A percentile compares a stretch with the other conserved stretches of the same genome.
Evolutionary conservation across 2,888 invertebrate genomes (phyloP).

Genomic region (Octodonta nipae): DNA sequence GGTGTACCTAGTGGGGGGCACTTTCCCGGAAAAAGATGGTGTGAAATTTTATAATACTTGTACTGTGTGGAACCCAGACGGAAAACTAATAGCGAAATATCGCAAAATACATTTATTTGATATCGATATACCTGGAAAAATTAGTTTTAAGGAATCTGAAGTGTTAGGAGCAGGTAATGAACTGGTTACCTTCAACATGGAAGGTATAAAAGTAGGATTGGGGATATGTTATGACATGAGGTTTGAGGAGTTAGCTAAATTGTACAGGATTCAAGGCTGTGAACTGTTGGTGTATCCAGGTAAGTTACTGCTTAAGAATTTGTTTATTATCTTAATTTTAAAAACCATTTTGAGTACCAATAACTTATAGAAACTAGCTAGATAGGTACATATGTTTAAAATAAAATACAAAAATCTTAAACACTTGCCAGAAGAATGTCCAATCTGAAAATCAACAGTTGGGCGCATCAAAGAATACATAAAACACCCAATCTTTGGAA

Average conservation of each 20-base stretch:
- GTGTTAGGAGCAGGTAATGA: slow-evolving; percentile 62
- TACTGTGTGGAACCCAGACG: slow-evolving; percentile 69
- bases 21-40: slow-evolving; percentile 65
- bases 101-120: slow-evolving; percentile 92
- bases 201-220: slow-evolving; percentile 64
- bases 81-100: slow-evolving; percentile 64
- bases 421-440: no score
- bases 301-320: slow-evolving; percentile 5
- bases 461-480: no score
- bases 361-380: no score
- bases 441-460: no score
- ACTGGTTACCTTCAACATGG: slow-evolving; percentile 58
- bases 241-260: slow-evolving; percentile 75
- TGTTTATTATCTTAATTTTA: no score
- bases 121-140: slow-evolving; percentile 83
- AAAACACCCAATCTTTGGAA: no score
- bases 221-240: slow-evolving; percentile 93
- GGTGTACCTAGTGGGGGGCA: slow-evolving; percentile 77
- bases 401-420: no score
- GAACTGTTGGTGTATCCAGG: slow-evolving; percentile 81
- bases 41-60: slow-evolving; percentile 69
- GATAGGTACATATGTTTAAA: no score
- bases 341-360: no score
- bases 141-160: slow-evolving; percentile 87
- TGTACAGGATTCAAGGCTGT: slow-evolving; percentile 61